These are phyloP conservation scores for Syrista parreyssii DNA, from an alignment of 2,888 invertebrate genomes.

Conservation along the genomic window DNA sequence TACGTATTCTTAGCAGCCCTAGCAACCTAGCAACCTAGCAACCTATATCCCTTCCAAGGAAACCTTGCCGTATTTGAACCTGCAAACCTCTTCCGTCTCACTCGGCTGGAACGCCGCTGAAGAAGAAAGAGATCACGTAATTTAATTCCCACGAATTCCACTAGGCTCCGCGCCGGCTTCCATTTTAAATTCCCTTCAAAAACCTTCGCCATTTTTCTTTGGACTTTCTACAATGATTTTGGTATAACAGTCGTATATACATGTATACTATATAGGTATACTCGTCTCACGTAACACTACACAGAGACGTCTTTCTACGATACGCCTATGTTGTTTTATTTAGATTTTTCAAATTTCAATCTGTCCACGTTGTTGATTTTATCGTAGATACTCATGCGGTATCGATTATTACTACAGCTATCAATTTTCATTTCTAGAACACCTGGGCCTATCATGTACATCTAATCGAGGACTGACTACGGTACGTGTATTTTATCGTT, in stretches of 20 bases:
- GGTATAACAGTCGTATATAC: neutral
- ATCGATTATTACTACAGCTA: neutral
- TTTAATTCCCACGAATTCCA: neutral
- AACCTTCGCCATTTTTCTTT: neutral
- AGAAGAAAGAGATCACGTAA: neutral
- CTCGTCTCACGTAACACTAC: neutral
- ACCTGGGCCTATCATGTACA: neutral
- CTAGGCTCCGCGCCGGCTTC: neutral
- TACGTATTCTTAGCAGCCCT: neutral
- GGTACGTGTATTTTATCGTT: neutral
- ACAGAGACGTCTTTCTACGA: neutral
- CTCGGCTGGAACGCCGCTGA: neutral
- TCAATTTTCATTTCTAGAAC: neutral
- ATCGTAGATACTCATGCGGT: neutral
- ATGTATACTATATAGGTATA: neutral
- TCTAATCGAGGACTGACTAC: neutral
- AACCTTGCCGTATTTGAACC: neutral
- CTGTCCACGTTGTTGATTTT: neutral
- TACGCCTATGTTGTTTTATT: neutral
- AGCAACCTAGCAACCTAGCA: neutral
- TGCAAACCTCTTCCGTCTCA: neutral
- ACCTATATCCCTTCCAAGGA: neutral
- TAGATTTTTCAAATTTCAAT: neutral
- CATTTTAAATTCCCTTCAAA: neutral
- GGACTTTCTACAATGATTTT: neutral